Evolutionary conservation across 2,797 vertebrate genomes (phyloP), one percentile per base, ranked within the genome.

Genomic region (Xenopus petersii): DNA sequence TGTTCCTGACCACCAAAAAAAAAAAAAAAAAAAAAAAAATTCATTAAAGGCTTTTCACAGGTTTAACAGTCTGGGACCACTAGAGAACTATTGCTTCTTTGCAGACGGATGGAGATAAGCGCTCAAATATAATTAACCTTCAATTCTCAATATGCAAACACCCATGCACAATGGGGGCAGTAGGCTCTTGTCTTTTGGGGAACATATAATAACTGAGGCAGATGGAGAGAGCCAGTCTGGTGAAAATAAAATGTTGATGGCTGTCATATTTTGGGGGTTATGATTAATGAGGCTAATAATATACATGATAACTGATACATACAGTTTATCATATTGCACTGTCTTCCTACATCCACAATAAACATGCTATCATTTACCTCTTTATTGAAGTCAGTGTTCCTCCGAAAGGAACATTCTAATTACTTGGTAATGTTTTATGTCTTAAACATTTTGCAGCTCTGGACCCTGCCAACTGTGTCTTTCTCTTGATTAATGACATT

Each of bases 111-210:
- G 82, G 88, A 91, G 92, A 88, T 91, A 93, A 89, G 89, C 92
- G 92, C 92, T 93, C 90, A 92, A 90, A 95, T 93, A 94, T 95
- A 97, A 98, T 96, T 98, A 96, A 95, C 94, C 94, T 95, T 96
- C 93, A 93, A 91, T 94, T 94, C 91, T 92, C 90, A 87, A 87
- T 73, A 73, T 92, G 93, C 89, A 91, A 92, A 91, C 89, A 84
- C 89, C 91, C 91, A 91, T 86, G 66, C 90, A 90, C 54, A 17
- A 16, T 84, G 92, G 91, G 91, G 17, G 64, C 86, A 26, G 21
- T 64, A 42, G 65, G 65, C 82, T 67, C 88, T 86, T 86, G 88
- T 86, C 87, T 91, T 89, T 92, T 89, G 91, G 91, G 81, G 87
- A 92, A 92, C 88, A 90, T 87, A 88, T 92, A 94, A 94, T 90